Base-by-base conservation (phyloP, 2,888 invertebrate genomes). In the Mellilla xanthometata region DNA sequence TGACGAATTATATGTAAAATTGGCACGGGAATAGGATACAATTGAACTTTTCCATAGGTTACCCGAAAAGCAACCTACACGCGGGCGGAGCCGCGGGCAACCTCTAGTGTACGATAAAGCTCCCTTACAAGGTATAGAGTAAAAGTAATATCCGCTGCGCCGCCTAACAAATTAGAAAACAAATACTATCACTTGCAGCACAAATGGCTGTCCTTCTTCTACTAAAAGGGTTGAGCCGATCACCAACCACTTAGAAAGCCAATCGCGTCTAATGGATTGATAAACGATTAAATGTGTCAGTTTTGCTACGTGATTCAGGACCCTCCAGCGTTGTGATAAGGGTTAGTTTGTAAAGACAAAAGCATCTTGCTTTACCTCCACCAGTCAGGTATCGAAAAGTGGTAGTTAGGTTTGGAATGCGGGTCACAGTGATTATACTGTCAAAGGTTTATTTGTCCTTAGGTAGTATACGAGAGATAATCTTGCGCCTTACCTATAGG, bases 391-490 rank as follows among this genome's bases (percentile, higher is more conserved):
- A 36, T 12, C 34, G 24, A 26, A 24, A 28, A 15, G 28, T 36
- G 36, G 11, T 28, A 12, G 19, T 28, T 15, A 2, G 28, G 22
- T 28, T 27, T 27, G 36, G 36, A 36, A 36, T 36, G 36, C 28
- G 22, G 36, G 28, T 8, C 36, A 36, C 28, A 36, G 13, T 36
- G n/a, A n/a, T n/a, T n/a, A n/a, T n/a, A n/a, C n/a, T n/a, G n/a
- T n/a, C n/a, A n/a, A n/a, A n/a, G n/a, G n/a, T 36, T 36, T 36
- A 27, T 28, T 44, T 15, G 27, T 33, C 26, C 29, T 39, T 24
- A 11, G 15, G 4, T 19, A 19, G 4, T 19, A 6, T 6, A 5
- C 15, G n/a, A n/a, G n/a, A n/a, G n/a, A n/a, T n/a, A n/a, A n/a
- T n/a, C n/a, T n/a, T n/a, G n/a, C n/a, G n/a, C n/a, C n/a, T n/a